phyloP scores from a whole-genome alignment of 2,888 invertebrate genomes.

The Fissipunctia ypsillon region DNA sequence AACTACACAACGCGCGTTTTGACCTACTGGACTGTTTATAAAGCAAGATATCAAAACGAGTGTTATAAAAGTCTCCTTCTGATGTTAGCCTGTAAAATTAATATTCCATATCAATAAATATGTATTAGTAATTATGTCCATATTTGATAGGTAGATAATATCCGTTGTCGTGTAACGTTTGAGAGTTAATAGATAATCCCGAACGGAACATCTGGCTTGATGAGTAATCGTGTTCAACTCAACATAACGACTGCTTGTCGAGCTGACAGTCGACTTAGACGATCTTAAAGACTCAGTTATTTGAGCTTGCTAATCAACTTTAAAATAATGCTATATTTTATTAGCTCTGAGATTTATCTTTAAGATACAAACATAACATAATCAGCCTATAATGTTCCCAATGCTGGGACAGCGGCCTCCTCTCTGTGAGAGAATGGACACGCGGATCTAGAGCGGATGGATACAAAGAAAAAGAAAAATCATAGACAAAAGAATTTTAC shows the following conservation, averaged over 20 bases:
- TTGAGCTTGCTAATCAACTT: conserved; percentile 60
- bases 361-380: not conserved
- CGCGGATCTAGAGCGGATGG: not conserved
- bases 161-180: conserved; percentile 21
- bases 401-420: too few species aligned
- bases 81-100: conserved; percentile 25
- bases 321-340: not conserved
- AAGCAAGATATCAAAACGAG: conserved; percentile 10
- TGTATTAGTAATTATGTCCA: conserved; percentile 19
- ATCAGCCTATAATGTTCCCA: not conserved
- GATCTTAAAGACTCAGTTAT: conserved; percentile 51
- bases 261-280: conserved; percentile 51
- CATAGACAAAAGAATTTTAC: not conserved
- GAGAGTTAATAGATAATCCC: conserved; percentile 44
- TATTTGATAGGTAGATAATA: conserved; percentile 45
- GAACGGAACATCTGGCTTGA: conserved; percentile 61
- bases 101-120: conserved; percentile 24
- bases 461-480: not conserved
- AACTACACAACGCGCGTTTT: conserved; percentile 6
- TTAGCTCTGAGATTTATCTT: not conserved
- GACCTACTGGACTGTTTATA: not conserved
- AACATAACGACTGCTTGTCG: conserved; percentile 35
- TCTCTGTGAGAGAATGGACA: too few species aligned
- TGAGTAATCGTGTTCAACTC: conserved; percentile 40
- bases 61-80: not conserved